phyloP scores from a whole-genome alignment of 2,888 invertebrate species.

The Thysanoteuthis rhombus region DNA sequence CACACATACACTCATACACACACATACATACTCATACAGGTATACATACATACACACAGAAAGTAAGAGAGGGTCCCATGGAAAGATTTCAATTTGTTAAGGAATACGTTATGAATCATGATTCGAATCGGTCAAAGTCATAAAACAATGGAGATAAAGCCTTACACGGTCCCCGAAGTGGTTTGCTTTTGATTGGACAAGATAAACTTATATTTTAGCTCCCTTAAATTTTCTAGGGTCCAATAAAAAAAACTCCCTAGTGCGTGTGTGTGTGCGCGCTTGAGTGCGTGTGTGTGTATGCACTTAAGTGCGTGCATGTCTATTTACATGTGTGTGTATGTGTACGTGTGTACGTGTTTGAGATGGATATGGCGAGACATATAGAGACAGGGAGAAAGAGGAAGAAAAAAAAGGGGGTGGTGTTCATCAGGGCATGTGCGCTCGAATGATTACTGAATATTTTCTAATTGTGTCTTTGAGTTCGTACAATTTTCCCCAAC shows the following conservation, averaged over 20 bases:
- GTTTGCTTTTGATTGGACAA: background rate
- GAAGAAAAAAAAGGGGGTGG: too few relatives aligned
- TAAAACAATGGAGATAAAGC: background rate
- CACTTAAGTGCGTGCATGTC: background rate
- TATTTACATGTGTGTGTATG: too few relatives aligned
- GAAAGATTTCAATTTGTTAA: background rate
- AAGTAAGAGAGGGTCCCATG: background rate
- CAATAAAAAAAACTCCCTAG: background rate
- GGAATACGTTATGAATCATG: background rate
- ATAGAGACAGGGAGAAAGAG: too few relatives aligned
- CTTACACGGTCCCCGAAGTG: background rate
- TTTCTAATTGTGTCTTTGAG: too few relatives aligned
- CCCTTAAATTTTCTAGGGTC: background rate
- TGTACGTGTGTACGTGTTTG: background rate
- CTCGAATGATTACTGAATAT: too few relatives aligned
- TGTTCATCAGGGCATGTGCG: too few relatives aligned
- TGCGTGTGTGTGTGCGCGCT: background rate
- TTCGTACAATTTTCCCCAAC: too few relatives aligned
- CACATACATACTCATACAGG: too few relatives aligned
- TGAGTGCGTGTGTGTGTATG: background rate
- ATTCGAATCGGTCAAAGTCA: slow-evolving; percentile 12
- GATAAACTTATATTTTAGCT: background rate
- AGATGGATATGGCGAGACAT: background rate
- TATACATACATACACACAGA: too few relatives aligned
- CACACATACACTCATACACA: too few relatives aligned